Evolutionary conservation across 2,113 vertebrate species (phyloP), one percentile per base, ranked within the genome.

Genomic region (Scatophagus argus): DNA sequence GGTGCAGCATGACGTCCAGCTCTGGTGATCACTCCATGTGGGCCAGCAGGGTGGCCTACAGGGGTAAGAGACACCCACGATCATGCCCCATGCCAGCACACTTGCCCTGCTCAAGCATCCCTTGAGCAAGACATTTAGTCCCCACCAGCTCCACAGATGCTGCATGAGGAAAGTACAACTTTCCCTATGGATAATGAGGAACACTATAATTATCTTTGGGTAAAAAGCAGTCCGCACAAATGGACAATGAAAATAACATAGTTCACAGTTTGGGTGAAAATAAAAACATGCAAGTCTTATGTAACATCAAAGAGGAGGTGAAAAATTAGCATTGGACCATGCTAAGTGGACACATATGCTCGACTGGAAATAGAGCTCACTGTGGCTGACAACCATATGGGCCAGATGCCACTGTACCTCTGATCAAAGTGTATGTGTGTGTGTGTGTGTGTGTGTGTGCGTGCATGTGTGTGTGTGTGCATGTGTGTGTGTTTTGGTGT

Each of bases 391-490:
- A 27, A 74, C 66, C 85, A 87, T 79, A 84, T 82, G 85, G 80
- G 70, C 85, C 73, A 82, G 85, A 89, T 84, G 85, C 71, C 19
- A 74, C 77, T 62, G 55, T 41, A 69, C 62, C 77, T 67, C 72
- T 60, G 47, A 90, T 92, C 90, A 91, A 91, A 91, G 81, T 29
- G 51, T 59, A 61, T 66, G 29, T 62, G 3, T 46, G 27, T 41
- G 39, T 47, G 63, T 47, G 51, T 64, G 60, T 72, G 71, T 64
- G 62, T 59, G 58, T 23, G 59, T 71, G 64, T 62, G 74, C 51
- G 36, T 60, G 31, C 74, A n/a, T 39, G n/a, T 17, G 58, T 25
- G 23, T 29, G 38, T 16, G 59, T 10, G 59, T 23, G 34, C 4
- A 27, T 13, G 41, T 5, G 34, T 25, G 36, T 14, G 58, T 25